phyloP scores from a whole-genome alignment of 2,797 vertebrate species.

The Catharus ustulatus region DNA sequence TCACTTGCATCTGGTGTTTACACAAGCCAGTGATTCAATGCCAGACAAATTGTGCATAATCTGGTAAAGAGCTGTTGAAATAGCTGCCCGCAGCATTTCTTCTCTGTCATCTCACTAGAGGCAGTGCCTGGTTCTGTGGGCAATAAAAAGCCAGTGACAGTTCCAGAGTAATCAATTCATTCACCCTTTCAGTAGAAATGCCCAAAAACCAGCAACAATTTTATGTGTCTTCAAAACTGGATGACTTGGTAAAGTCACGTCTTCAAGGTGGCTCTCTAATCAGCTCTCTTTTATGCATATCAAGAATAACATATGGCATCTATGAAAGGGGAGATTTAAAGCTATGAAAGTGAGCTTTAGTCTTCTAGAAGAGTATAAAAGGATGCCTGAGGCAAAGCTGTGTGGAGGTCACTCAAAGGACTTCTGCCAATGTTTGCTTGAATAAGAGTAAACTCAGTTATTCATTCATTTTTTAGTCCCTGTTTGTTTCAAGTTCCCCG shows the following conservation, averaged over 20 bases:
- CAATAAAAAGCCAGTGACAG: background rate
- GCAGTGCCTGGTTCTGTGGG: background rate
- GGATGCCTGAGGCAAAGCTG: background rate
- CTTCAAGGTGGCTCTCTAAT: conserved; percentile 29
- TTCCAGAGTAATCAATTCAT: conserved; percentile 1
- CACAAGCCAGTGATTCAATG: conserved; percentile 15
- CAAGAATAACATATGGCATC: conserved; percentile 19
- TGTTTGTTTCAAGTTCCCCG: background rate
- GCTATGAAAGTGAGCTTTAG: background rate
- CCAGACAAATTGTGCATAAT: conserved; percentile 35
- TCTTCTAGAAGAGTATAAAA: background rate
- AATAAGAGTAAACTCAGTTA: background rate
- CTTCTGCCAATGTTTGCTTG: background rate
- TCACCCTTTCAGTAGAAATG: conserved; percentile 22
- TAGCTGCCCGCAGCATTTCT: background rate
- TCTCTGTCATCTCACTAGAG: background rate
- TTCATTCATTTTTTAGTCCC: background rate
- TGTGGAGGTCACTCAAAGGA: conserved; percentile 1
- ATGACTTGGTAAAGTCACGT: background rate
- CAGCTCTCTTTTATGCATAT: background rate
- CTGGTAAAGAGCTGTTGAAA: conserved; percentile 21
- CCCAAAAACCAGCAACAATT: background rate
- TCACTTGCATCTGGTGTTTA: conserved; percentile 49
- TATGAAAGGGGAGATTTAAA: conserved; percentile 35
- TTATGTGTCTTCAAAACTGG: background rate